Evolutionary conservation across 2,888 invertebrate species (phyloP).

Genomic region (Parelbella ahira): DNA sequence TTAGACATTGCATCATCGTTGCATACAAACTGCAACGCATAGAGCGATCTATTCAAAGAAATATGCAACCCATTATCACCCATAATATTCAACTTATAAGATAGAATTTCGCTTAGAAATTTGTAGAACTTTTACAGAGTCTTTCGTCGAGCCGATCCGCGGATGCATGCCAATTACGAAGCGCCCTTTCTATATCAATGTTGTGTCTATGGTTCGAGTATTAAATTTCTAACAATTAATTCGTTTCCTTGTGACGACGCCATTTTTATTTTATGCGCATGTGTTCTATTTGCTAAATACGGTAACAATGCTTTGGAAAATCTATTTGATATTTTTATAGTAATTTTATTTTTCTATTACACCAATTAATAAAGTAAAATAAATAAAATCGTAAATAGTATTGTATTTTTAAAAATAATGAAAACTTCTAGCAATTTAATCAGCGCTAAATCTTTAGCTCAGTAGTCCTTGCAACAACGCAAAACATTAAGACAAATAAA

Average conservation of each 20-base stretch:
- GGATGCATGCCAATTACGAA: slow-evolving; percentile 20
- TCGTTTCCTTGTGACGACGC: slow-evolving; percentile 18
- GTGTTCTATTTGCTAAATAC: slow-evolving; percentile 14
- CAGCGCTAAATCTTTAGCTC: too few species aligned
- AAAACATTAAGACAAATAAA: too few species aligned
- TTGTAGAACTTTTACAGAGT: background rate
- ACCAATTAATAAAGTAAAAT: too few species aligned
- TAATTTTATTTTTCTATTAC: too few species aligned
- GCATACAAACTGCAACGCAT: slow-evolving; percentile 26
- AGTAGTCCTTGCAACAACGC: too few species aligned
- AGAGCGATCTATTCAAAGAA: background rate
- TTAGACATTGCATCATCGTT: slow-evolving; percentile 66
- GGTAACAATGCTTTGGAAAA: slow-evolving; percentile 1
- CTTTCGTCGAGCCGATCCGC: slow-evolving; percentile 3
- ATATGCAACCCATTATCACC: slow-evolving; percentile 15
- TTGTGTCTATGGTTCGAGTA: slow-evolving; percentile 20
- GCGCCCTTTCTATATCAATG: slow-evolving; percentile 22
- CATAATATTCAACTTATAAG: slow-evolving; percentile 9
- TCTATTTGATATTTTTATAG: too few species aligned
- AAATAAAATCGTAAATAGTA: too few species aligned
- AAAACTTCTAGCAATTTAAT: too few species aligned
- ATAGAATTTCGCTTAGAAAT: background rate
- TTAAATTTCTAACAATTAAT: slow-evolving; percentile 25
- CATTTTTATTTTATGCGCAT: slow-evolving; percentile 15
- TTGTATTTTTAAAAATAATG: too few species aligned